A percentile compares a stretch with the other conserved stretches of the same genome.
Evolutionary conservation across 2,113 vertebrate genomes (phyloP).

Genomic region (Ceyx melanurus): DNA sequence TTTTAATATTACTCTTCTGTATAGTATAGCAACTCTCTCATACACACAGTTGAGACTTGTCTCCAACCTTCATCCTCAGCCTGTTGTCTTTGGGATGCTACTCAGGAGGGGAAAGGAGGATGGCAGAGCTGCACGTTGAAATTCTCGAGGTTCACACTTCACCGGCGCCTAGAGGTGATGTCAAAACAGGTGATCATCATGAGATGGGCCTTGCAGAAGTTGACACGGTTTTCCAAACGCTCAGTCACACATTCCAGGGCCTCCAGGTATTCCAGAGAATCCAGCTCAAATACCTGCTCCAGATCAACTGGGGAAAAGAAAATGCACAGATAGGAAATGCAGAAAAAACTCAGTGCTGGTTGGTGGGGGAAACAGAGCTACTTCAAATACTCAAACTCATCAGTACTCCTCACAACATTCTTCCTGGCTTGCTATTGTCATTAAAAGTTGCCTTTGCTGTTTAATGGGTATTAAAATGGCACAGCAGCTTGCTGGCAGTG

Average conservation of each 20-base stretch:
- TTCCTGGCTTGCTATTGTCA: not conserved
- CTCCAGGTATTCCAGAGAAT: constrained; percentile 95
- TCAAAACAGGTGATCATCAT: constrained; percentile 99
- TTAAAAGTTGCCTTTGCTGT: not conserved
- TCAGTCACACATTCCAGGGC: constrained; percentile 93
- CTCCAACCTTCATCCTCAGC: constrained; percentile 77
- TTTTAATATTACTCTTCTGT: constrained; percentile 15
- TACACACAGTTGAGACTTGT: constrained; percentile 71
- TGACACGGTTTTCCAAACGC: constrained; percentile 93
- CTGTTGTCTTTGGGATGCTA: constrained; percentile 70
- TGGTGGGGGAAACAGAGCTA: not conserved
- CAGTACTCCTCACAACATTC: not conserved
- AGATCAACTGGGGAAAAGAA: constrained; percentile 84
- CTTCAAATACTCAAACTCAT: not conserved
- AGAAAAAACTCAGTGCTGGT: not conserved
- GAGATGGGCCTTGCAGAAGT: constrained; percentile 98
- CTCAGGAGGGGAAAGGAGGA: constrained; percentile 55
- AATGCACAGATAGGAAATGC: not conserved
- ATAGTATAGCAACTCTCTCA: constrained; percentile 45
- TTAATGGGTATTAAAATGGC: not conserved
- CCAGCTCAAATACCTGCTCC: constrained; percentile 90
- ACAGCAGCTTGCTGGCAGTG: not conserved
- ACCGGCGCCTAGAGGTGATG: constrained; percentile 89
- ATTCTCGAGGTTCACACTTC: constrained; percentile 62
- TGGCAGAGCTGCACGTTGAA: not conserved